Conservation (phyloP, 92 coral and sea anemone species). For the Montipora capitata region DNA sequence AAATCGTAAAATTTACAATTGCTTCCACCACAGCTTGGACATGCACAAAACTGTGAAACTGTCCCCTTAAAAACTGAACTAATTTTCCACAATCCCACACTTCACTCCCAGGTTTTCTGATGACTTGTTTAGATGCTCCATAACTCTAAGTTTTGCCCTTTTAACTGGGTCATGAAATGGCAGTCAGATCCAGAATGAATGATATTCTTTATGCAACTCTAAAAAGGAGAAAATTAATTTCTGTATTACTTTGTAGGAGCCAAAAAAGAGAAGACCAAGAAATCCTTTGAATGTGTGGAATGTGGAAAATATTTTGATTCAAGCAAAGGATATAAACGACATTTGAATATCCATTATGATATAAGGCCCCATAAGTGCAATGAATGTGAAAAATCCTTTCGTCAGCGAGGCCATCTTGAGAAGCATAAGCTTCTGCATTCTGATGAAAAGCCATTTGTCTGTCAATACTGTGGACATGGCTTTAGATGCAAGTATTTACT, state of each 20-base stretch:
- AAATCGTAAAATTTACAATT: too few relatives aligned
- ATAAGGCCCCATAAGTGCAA: slow-evolving; percentile 61
- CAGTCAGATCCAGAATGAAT: too few relatives aligned
- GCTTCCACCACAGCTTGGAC: too few relatives aligned
- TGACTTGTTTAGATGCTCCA: too few relatives aligned
- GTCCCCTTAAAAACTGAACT: too few relatives aligned
- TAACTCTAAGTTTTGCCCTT: too few relatives aligned
- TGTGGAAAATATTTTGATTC: slow-evolving; percentile 14
- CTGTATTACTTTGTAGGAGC: neutral
- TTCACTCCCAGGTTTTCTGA: too few relatives aligned
- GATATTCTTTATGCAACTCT: too few relatives aligned
- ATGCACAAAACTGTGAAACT: too few relatives aligned
- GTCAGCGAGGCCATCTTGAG: slow-evolving; percentile 49
- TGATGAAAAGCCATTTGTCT: slow-evolving; percentile 66
- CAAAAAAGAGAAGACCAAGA: slow-evolving; percentile 2
- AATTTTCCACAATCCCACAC: too few relatives aligned
- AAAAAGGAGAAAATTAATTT: too few relatives aligned
- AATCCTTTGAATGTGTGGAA: slow-evolving; percentile 16
- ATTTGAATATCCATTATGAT: slow-evolving; percentile 74
- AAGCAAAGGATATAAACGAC: neutral
- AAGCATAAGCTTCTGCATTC: slow-evolving; percentile 66
- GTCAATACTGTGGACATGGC: slow-evolving; percentile 54
- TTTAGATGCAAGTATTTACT: slow-evolving; percentile 19
- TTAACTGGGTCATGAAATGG: too few relatives aligned
- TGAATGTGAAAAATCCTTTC: slow-evolving; percentile 67